These are phyloP conservation scores for Leucoma salicis DNA, from an alignment of 2,888 invertebrate genomes.

Conservation along the genomic window DNA sequence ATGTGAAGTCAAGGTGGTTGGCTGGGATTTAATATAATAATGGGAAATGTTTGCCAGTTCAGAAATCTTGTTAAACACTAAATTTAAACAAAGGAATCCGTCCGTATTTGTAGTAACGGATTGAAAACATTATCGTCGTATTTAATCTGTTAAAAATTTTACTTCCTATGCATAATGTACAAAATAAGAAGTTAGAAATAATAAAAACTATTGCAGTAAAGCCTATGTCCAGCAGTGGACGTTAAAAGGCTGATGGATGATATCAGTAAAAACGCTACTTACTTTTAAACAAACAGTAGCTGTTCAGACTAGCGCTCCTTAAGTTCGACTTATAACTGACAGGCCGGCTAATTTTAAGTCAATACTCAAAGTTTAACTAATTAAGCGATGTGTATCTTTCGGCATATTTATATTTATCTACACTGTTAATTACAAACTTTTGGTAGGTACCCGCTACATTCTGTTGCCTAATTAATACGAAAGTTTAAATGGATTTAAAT, in stretches of 20 bases:
- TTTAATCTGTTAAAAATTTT: no score
- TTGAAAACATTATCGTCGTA: no score
- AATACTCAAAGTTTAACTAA: slow-evolving; percentile 47
- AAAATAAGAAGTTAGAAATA: no score
- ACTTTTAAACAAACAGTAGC: no score
- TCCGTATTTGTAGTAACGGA: no score
- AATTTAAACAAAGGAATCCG: no score
- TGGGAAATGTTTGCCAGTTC: not conserved
- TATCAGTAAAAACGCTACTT: no score
- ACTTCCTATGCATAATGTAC: no score
- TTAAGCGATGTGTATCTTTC: slow-evolving; percentile 38
- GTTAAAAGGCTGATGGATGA: no score
- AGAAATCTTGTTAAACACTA: not conserved
- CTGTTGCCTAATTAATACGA: not conserved
- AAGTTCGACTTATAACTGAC: slow-evolving; percentile 3
- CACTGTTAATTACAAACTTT: slow-evolving; percentile 16
- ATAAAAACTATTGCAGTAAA: no score
- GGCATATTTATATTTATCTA: slow-evolving; percentile 44
- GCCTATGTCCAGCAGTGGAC: no score
- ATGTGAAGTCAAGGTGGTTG: not conserved
- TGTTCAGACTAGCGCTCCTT: slow-evolving; percentile 2
- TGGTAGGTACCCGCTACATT: not conserved
- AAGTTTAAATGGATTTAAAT: not conserved
- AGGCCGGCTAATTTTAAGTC: slow-evolving; percentile 5
- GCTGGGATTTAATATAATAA: not conserved